Percentiles rank a stretch among this genome's conserved stretches.
These are phyloP conservation scores for Cataglyphis livida DNA, from an alignment of 2,888 invertebrate species.

Conservation along the genomic window DNA sequence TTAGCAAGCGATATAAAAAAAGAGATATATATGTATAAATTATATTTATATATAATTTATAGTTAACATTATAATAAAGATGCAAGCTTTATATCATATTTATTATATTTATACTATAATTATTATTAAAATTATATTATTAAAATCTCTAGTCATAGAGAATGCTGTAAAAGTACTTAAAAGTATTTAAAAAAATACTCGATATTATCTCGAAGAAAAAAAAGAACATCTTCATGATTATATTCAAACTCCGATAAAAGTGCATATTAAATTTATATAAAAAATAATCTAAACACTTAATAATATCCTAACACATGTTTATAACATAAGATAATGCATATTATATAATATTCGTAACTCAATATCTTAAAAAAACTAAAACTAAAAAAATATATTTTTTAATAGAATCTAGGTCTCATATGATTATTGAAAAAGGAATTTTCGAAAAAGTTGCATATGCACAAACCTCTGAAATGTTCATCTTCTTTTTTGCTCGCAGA, in stretches of 20 bases:
- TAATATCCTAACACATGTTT: not conserved
- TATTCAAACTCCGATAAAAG: not conserved
- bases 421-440: not conserved
- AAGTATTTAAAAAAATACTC: not conserved
- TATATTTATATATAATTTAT: not conserved
- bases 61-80: not conserved
- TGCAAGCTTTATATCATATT: not conserved
- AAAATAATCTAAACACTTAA: not conserved
- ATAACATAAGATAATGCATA: not conserved
- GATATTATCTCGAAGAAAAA: not conserved
- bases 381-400: not conserved
- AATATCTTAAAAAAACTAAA: not conserved
- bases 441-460: not conserved
- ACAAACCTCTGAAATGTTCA: not conserved
- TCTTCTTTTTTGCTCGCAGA: slow-evolving; percentile 70
- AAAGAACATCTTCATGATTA: not conserved
- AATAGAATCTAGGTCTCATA: not conserved
- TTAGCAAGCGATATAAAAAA: not conserved
- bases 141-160: not conserved
- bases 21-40: no score
- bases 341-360: not conserved
- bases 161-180: not conserved
- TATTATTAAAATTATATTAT: not conserved
- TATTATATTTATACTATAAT: not conserved
- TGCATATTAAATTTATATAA: not conserved